phyloP scores from a whole-genome alignment of 2,888 invertebrate genomes.

The Caenorhabditis sulstoni region DNA sequence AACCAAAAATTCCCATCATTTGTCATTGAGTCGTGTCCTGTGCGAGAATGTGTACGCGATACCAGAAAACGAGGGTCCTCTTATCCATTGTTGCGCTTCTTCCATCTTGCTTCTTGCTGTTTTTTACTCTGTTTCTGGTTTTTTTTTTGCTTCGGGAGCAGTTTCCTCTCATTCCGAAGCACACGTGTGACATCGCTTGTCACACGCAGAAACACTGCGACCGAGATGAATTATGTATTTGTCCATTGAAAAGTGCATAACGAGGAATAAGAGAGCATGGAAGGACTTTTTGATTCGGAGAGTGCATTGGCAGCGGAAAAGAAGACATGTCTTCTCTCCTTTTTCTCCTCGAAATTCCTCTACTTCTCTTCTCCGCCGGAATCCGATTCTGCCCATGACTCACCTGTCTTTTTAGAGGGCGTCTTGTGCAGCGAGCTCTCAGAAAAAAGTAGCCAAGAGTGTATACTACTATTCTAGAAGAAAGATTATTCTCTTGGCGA shows the following conservation, averaged over 20 bases:
- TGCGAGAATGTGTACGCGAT: constrained; percentile 48
- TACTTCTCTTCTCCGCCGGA: constrained; percentile 7
- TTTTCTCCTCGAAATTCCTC: constrained; percentile 7
- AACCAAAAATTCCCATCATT: constrained; percentile 55
- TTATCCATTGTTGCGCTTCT: constrained; percentile 40
- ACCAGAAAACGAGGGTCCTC: constrained; percentile 19
- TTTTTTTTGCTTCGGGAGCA: background rate
- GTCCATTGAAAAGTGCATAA: constrained; percentile 20
- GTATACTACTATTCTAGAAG: background rate
- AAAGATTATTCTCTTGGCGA: background rate
- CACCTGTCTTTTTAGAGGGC: constrained; percentile 14
- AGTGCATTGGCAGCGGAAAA: constrained; percentile 15
- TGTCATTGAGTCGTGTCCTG: constrained; percentile 59
- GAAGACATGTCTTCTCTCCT: background rate
- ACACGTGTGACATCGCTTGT: background rate
- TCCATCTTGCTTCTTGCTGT: constrained; percentile 4
- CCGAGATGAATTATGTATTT: constrained; percentile 14
- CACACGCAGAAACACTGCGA: constrained; percentile 9
- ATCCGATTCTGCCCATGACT: constrained; percentile 27
- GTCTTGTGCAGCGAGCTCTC: background rate
- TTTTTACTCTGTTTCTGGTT: constrained; percentile 18
- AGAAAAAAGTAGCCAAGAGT: background rate
- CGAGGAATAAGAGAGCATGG: constrained; percentile 23
- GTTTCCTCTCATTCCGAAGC: constrained; percentile 1
- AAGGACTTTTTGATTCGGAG: constrained; percentile 19